Conservation (phyloP, 2,888 invertebrate genomes). For the Meteorus cinctellus region DNA sequence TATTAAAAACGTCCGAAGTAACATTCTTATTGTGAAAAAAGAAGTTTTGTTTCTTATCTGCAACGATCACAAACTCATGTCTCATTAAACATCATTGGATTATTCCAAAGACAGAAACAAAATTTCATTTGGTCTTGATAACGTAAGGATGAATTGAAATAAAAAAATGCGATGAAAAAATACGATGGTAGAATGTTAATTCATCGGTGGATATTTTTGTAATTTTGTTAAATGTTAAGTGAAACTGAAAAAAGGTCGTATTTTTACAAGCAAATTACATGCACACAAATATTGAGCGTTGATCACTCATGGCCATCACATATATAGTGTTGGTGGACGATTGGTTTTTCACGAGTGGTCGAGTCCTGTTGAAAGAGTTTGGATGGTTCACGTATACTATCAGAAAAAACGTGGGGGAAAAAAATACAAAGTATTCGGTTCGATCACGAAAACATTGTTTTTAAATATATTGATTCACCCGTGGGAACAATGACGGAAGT, state of each 20-base stretch:
- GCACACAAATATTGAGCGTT: constrained; percentile 37
- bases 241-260: constrained; percentile 55
- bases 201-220: constrained; percentile 59
- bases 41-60: not conserved
- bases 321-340: not conserved
- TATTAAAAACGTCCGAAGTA: constrained; percentile 41
- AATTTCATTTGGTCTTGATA: constrained; percentile 19
- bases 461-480: too few species aligned
- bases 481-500: too few species aligned
- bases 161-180: constrained; percentile 1
- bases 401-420: not conserved
- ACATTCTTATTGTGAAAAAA: constrained; percentile 18
- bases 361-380: constrained; percentile 37
- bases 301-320: not conserved
- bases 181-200: constrained; percentile 57
- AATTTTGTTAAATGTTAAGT: constrained; percentile 57
- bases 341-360: constrained; percentile 46
- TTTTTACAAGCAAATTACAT: constrained; percentile 68
- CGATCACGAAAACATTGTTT: too few species aligned
- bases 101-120: constrained; percentile 9
- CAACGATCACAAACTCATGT: not conserved
- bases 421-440: constrained; percentile 5
- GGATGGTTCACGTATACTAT: too few species aligned
- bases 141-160: not conserved
- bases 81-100: constrained; percentile 25